Percentiles rank a stretch among this genome's conserved stretches.
These are phyloP conservation scores for Bombus cullumanus DNA, from an alignment of 1,140 invertebrate species.

Conservation along the genomic window DNA sequence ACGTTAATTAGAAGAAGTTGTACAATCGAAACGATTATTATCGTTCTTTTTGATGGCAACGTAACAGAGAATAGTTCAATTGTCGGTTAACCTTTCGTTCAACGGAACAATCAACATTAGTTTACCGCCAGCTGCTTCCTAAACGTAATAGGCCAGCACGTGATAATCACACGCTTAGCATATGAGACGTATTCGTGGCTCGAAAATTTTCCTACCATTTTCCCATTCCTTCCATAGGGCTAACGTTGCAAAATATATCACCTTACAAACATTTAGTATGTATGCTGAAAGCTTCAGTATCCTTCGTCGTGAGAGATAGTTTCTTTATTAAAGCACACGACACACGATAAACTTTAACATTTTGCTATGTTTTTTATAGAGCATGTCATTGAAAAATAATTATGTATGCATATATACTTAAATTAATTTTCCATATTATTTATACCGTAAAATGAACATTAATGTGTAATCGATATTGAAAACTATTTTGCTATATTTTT, in stretches of 20 bases:
- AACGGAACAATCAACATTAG: constrained; percentile 67
- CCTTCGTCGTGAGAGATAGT: background rate
- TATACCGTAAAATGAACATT: background rate
- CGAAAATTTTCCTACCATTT: constrained; percentile 30
- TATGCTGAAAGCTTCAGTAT: background rate
- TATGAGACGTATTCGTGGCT: constrained; percentile 12
- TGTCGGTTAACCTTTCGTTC: constrained; percentile 71
- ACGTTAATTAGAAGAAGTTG: constrained; percentile 20
- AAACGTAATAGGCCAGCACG: constrained; percentile 48
- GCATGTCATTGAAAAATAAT: background rate
- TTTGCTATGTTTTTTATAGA: background rate
- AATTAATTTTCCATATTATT: background rate
- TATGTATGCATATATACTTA: background rate
- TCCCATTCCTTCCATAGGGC: background rate
- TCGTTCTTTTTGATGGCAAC: constrained; percentile 47
- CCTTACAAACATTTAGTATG: background rate
- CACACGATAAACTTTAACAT: background rate
- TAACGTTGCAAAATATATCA: too few relatives aligned
- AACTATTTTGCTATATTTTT: background rate
- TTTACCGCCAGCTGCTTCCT: constrained; percentile 68
- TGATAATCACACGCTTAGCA: constrained; percentile 55
- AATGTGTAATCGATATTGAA: background rate
- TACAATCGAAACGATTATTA: constrained; percentile 27
- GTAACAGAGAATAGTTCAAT: constrained; percentile 69
- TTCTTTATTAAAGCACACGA: background rate